A percentile compares a stretch with the other conserved stretches of the same genome.
phyloP scores from a whole-genome alignment of 2,113 vertebrate species.

The Malurus melanocephalus region DNA sequence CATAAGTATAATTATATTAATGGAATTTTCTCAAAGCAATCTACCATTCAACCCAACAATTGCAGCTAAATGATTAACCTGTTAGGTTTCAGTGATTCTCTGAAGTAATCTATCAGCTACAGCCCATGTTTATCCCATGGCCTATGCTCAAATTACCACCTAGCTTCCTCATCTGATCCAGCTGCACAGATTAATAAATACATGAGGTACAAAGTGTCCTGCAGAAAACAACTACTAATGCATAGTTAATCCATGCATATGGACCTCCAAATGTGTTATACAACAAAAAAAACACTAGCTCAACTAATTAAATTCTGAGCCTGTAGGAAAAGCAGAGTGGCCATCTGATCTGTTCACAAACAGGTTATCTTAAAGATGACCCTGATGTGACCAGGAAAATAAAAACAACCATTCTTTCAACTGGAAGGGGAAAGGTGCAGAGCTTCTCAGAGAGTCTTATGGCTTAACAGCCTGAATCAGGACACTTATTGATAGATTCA shows the following conservation, averaged over 20 bases:
- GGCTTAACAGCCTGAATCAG: neutral
- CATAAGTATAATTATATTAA: neutral
- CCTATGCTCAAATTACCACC: neutral
- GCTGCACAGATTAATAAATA: neutral
- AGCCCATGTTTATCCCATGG: neutral
- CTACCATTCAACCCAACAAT: slow-evolving; percentile 1
- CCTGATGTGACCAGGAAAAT: neutral
- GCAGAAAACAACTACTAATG: neutral
- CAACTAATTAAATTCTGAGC: neutral
- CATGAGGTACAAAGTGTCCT: neutral
- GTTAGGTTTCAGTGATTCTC: neutral
- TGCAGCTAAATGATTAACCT: slow-evolving; percentile 15
- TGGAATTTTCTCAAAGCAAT: slow-evolving; percentile 22
- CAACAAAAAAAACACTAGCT: neutral
- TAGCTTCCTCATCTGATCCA: neutral
- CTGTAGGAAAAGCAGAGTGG: neutral
- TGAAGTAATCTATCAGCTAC: neutral
- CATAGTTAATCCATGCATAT: neutral
- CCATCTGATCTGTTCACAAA: neutral
- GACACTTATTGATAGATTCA: neutral
- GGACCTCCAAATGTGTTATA: neutral
- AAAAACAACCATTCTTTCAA: neutral
- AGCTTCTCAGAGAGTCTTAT: neutral
- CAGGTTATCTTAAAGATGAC: neutral
- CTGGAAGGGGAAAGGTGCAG: neutral